These are phyloP conservation scores for Sternotherus odoratus DNA, from an alignment of 2,797 vertebrate species.

Conservation along the genomic window DNA sequence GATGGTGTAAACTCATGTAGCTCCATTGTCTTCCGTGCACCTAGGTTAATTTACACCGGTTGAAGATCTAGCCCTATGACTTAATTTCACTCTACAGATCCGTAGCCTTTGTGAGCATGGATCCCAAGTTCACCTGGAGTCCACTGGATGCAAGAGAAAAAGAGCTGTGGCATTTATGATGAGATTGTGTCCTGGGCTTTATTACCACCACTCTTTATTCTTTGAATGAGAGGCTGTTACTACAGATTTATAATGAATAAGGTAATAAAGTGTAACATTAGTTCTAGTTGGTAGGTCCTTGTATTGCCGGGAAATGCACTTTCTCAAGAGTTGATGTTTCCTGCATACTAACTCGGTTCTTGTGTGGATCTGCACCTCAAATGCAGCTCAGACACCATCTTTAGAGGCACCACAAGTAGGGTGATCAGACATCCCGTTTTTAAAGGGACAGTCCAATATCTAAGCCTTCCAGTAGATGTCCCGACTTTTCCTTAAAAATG, in stretches of 20 bases:
- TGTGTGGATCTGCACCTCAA: conserved; percentile 19
- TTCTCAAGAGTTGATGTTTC: background rate
- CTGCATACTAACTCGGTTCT: background rate
- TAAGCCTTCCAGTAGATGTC: too few relatives aligned
- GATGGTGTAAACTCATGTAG: background rate
- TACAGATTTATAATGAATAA: background rate
- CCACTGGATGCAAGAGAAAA: background rate
- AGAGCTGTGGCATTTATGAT: background rate
- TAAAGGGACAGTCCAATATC: too few relatives aligned
- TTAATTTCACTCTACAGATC: background rate
- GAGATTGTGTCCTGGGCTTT: background rate
- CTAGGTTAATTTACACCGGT: background rate
- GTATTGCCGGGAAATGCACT: background rate
- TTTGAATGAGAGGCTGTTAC: background rate
- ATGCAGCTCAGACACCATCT: conserved; percentile 23
- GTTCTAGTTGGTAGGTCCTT: background rate
- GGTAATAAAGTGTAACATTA: background rate
- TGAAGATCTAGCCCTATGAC: background rate
- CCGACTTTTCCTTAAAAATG: too few relatives aligned
- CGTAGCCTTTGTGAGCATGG: background rate
- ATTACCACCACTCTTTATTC: background rate
- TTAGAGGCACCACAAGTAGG: background rate
- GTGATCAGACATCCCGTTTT: too few relatives aligned
- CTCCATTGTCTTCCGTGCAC: background rate
- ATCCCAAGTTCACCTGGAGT: background rate